Conservation (phyloP, 92 coral and sea anemone genomes). For the Actinernus sp. region DNA sequence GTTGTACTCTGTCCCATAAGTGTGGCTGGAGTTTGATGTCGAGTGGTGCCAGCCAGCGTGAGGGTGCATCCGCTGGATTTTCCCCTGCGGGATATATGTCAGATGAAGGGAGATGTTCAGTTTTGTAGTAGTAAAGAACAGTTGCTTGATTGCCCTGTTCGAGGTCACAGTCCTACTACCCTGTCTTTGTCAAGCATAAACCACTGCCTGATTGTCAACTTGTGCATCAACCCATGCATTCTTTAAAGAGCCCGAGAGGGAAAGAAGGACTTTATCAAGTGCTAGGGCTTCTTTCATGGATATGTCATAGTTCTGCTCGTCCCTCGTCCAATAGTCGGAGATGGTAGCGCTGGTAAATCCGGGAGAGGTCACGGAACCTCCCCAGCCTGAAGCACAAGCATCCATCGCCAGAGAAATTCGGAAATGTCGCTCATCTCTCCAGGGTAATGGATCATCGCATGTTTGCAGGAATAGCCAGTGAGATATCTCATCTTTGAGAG, state of each 20-base stretch:
- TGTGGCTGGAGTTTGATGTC: slow-evolving; percentile 23
- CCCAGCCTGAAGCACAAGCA: slow-evolving; percentile 15
- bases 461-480: slow-evolving; percentile 43
- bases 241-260: slow-evolving; percentile 5
- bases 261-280: slow-evolving; percentile 13
- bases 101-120: slow-evolving; percentile 33
- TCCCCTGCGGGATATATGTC: slow-evolving; percentile 9
- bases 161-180: slow-evolving; percentile 42
- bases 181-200: slow-evolving; percentile 46
- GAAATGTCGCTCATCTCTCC: slow-evolving; percentile 32
- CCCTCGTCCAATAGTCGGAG: slow-evolving; percentile 56
- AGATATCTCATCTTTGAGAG: slow-evolving; percentile 23
- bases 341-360: no score
- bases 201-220: slow-evolving; percentile 61
- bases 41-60: slow-evolving; percentile 28
- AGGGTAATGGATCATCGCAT: slow-evolving; percentile 21
- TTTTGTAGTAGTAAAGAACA: slow-evolving; percentile 28
- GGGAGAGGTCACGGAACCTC: no score
- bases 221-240: slow-evolving; percentile 45
- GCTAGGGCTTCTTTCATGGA: slow-evolving; percentile 49
- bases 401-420: slow-evolving; percentile 30
- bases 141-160: slow-evolving; percentile 22
- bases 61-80: slow-evolving; percentile 57
- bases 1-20: slow-evolving; percentile 25
- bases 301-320: slow-evolving; percentile 33